Evolutionary conservation across 1,140 invertebrate species (phyloP).

Genomic region (Micrasema longulum): DNA sequence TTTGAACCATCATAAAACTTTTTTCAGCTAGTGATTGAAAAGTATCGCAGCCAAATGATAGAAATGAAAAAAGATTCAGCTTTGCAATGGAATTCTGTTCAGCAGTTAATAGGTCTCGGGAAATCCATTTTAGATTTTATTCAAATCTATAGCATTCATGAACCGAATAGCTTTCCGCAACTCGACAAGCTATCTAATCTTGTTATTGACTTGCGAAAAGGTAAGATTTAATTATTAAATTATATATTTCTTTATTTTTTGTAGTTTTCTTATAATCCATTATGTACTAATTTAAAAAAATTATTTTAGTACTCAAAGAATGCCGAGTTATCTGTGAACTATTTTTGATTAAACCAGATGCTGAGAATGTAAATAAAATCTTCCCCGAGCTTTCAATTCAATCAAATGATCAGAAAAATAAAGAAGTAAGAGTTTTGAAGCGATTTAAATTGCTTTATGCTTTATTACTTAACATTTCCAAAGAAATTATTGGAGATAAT

Average conservation of each 20-base stretch:
- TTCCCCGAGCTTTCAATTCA: conserved; percentile 50
- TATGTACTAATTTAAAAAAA: not conserved
- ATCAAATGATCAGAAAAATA: conserved; percentile 56
- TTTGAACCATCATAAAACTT: no score
- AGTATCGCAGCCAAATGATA: conserved; percentile 60
- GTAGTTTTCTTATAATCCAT: conserved; percentile 26
- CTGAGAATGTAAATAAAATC: conserved; percentile 57
- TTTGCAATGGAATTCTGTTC: conserved; percentile 57
- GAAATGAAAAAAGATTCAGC: conserved; percentile 56
- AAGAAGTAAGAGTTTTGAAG: conserved; percentile 56
- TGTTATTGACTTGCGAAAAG: conserved; percentile 61
- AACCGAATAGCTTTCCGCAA: conserved; percentile 60
- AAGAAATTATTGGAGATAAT: conserved; percentile 57
- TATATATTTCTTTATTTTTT: conserved; percentile 2
- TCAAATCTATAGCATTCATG: conserved; percentile 58
- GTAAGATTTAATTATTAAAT: conserved; percentile 47
- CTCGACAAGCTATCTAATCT: conserved; percentile 57
- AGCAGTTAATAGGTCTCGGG: conserved; percentile 61
- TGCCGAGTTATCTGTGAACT: conserved; percentile 62
- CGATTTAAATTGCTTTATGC: conserved; percentile 63
- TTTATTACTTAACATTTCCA: conserved; percentile 59
- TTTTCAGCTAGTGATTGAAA: conserved; percentile 61
- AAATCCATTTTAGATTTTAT: conserved; percentile 62
- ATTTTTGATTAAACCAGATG: conserved; percentile 55
- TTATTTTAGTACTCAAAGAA: conserved; percentile 59